phyloP scores from a whole-genome alignment of 2,888 invertebrate genomes.

The Heliconius ismenius region DNA sequence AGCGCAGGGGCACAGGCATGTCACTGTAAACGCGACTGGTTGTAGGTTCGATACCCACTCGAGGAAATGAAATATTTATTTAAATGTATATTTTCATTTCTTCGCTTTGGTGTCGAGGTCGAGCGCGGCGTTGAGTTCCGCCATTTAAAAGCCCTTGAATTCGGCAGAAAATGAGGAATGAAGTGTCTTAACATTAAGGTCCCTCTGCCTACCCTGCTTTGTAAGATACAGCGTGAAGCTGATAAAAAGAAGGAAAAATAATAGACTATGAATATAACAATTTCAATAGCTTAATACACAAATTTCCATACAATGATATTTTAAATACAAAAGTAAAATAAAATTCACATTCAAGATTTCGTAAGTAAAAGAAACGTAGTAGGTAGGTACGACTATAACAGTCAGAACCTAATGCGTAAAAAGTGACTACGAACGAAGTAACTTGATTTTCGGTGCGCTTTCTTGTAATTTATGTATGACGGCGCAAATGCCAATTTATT shows the following conservation, averaged over 20 bases:
- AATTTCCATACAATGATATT: neutral
- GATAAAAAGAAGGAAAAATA: neutral
- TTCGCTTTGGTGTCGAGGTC: too few relatives aligned
- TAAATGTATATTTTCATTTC: too few relatives aligned
- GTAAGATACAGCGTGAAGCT: too few relatives aligned
- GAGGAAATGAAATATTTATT: too few relatives aligned
- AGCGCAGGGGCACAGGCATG: too few relatives aligned
- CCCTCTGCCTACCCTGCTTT: too few relatives aligned
- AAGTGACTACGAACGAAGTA: constrained; percentile 70
- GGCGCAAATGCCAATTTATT: constrained; percentile 81
- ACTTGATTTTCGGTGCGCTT: constrained; percentile 74
- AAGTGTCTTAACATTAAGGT: too few relatives aligned
- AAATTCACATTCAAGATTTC: constrained; percentile 38
- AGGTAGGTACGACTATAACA: constrained; percentile 39
- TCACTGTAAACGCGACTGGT: too few relatives aligned
- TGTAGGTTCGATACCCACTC: too few relatives aligned
- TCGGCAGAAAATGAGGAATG: too few relatives aligned
- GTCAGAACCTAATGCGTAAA: constrained; percentile 55
- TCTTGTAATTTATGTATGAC: constrained; percentile 80
- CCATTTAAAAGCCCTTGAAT: too few relatives aligned
- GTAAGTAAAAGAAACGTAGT: constrained; percentile 42
- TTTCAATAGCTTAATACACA: neutral
- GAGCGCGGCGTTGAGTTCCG: too few relatives aligned
- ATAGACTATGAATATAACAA: neutral
- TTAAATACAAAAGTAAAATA: constrained; percentile 34